These are phyloP conservation scores for Peromyscus melanophrys DNA, from an alignment of 2,797 vertebrate genomes.

Conservation along the genomic window DNA sequence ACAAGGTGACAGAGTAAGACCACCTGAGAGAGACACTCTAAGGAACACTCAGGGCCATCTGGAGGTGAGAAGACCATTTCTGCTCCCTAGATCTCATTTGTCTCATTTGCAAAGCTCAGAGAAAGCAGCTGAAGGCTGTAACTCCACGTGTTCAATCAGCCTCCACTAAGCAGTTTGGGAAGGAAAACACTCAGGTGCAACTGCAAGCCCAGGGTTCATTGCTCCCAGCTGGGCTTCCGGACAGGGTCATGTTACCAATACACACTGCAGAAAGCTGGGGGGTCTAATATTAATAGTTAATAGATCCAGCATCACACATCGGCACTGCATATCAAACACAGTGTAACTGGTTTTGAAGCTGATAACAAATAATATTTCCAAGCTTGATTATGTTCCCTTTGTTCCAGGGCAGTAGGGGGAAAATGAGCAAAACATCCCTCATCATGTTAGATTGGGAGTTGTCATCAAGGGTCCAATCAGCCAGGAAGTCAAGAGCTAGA, in stretches of 20 bases:
- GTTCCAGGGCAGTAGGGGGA: slow-evolving; percentile 78
- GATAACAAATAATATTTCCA: slow-evolving; percentile 86
- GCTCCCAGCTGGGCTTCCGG: slow-evolving; percentile 84
- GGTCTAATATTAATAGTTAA: slow-evolving; percentile 88
- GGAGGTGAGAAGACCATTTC: background rate
- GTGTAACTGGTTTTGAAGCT: slow-evolving; percentile 84
- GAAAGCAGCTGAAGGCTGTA: slow-evolving; percentile 75
- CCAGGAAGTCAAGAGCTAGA: background rate
- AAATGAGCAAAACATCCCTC: slow-evolving; percentile 64
- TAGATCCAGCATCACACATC: slow-evolving; percentile 86
- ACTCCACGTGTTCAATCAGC: slow-evolving; percentile 72
- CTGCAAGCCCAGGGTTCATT: slow-evolving; percentile 80
- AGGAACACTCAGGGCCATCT: background rate
- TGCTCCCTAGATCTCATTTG: slow-evolving; percentile 59
- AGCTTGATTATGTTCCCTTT: slow-evolving; percentile 87
- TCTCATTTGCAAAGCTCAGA: slow-evolving; percentile 77
- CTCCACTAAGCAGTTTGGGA: slow-evolving; percentile 78
- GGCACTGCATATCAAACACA: slow-evolving; percentile 85
- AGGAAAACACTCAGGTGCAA: slow-evolving; percentile 36
- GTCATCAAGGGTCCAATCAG: background rate
- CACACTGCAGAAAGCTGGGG: slow-evolving; percentile 84
- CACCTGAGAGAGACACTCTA: background rate
- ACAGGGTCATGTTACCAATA: slow-evolving; percentile 85
- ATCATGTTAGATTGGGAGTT: slow-evolving; percentile 76
- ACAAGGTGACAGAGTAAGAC: background rate